These are phyloP conservation scores for Trochalopteron elliotii DNA, from an alignment of 2,113 vertebrate species.

Conservation along the genomic window DNA sequence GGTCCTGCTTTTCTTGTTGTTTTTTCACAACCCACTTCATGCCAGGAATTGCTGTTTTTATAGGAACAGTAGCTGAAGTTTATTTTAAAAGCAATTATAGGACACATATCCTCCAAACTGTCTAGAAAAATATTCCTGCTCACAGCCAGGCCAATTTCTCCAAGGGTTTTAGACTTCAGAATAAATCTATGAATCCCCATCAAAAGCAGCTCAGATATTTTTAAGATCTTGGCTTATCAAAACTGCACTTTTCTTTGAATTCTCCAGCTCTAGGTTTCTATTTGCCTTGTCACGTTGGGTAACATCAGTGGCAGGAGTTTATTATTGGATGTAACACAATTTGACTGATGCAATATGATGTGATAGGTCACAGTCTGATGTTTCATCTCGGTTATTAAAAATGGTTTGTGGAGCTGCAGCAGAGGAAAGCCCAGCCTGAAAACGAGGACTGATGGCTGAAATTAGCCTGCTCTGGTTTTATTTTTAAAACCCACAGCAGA, in stretches of 20 bases:
- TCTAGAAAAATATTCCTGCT: slow-evolving; percentile 9
- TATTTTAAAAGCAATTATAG: slow-evolving; percentile 25
- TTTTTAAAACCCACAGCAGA: not conserved
- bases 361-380: slow-evolving; percentile 59
- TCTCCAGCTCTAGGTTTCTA: slow-evolving; percentile 23
- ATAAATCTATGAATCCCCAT: slow-evolving; percentile 9
- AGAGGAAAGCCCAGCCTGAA: not conserved
- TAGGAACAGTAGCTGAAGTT: not conserved
- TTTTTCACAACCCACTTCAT: not conserved
- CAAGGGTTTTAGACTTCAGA: slow-evolving; percentile 26
- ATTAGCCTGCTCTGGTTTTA: not conserved
- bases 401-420: slow-evolving; percentile 7
- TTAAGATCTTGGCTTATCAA: slow-evolving; percentile 40
- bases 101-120: not conserved
- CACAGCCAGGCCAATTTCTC: not conserved
- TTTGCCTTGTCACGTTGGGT: slow-evolving; percentile 53
- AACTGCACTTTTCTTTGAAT: slow-evolving; percentile 48
- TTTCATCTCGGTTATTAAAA: slow-evolving; percentile 46
- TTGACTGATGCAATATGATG: slow-evolving; percentile 64
- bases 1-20: not conserved
- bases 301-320: slow-evolving; percentile 49
- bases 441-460: not conserved
- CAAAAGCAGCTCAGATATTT: slow-evolving; percentile 42
- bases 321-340: slow-evolving; percentile 40
- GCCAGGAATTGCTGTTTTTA: not conserved